A percentile compares a stretch with the other conserved stretches of the same genome.
These are phyloP conservation scores for Halocynthia roretzi DNA, from an alignment of 23 tunicate genomes.

Conservation along the genomic window DNA sequence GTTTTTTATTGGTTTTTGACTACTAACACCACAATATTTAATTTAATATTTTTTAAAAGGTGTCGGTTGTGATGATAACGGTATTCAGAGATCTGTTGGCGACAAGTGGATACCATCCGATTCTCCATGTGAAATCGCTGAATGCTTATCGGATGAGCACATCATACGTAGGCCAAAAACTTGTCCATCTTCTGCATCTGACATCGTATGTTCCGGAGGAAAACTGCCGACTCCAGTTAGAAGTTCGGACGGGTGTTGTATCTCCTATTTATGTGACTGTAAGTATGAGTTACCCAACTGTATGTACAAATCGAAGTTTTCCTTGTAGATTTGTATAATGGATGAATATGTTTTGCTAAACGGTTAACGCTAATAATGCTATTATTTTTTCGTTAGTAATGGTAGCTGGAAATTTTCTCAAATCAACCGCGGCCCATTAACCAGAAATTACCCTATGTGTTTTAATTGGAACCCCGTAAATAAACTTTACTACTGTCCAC, in stretches of 20 bases:
- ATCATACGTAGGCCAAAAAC: background rate
- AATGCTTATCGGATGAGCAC: background rate
- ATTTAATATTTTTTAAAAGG: background rate
- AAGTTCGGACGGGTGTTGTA: slow-evolving; percentile 2
- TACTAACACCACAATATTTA: too few relatives aligned
- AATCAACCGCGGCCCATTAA: too few relatives aligned
- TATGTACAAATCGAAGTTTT: background rate
- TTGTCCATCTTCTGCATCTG: background rate
- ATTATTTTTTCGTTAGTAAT: too few relatives aligned
- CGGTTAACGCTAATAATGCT: too few relatives aligned
- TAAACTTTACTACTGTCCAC: too few relatives aligned
- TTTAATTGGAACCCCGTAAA: too few relatives aligned
- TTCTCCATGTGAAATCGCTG: background rate
- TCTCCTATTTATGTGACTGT: slow-evolving; percentile 3
- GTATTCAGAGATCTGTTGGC: background rate
- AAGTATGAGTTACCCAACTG: background rate
- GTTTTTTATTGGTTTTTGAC: too few relatives aligned
- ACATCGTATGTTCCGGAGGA: background rate
- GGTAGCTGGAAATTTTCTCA: too few relatives aligned
- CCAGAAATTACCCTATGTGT: too few relatives aligned
- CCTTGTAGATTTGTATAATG: background rate
- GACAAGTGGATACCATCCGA: slow-evolving; percentile 3
- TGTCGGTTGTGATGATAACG: background rate
- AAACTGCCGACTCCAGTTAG: background rate
- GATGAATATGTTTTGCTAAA: too few relatives aligned